Conservation (phyloP, 35 echinoderm and acorn worm species). For the Diadema setosum region DNA sequence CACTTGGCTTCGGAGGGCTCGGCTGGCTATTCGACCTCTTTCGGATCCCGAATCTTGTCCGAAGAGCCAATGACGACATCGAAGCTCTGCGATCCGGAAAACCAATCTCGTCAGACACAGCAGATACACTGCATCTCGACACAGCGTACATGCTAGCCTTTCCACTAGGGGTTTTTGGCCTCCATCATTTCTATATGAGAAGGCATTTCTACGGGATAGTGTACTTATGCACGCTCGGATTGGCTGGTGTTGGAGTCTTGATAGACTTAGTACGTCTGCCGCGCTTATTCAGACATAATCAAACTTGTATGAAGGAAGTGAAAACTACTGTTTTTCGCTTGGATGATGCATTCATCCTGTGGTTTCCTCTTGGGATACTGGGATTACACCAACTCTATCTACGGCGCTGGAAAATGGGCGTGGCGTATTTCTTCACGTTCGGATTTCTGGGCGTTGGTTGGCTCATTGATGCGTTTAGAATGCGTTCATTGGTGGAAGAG, state of each 20-base stretch:
- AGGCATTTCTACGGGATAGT: conserved; percentile 7
- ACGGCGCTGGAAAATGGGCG: background rate
- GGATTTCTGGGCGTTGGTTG: conserved; percentile 56
- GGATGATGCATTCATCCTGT: conserved; percentile 43
- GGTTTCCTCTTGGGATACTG: conserved; percentile 44
- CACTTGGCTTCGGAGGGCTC: background rate
- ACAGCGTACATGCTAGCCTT: conserved; percentile 44
- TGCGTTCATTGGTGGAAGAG: conserved; percentile 47
- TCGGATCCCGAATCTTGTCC: conserved; percentile 16
- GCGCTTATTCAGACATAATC: background rate
- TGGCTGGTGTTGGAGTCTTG: conserved; percentile 43
- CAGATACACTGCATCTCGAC: background rate
- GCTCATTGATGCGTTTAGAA: conserved; percentile 38
- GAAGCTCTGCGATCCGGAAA: background rate
- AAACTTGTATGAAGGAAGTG: background rate
- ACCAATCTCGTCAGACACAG: background rate
- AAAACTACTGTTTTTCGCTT: background rate
- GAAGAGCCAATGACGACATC: conserved; percentile 15
- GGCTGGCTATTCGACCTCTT: conserved; percentile 24
- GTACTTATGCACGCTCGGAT: conserved; percentile 33
- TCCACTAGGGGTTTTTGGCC: conserved; percentile 53
- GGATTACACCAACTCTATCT: conserved; percentile 68
- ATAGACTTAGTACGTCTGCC: conserved; percentile 48
- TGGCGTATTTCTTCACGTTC: conserved; percentile 40
- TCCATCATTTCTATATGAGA: conserved; percentile 70